Evolutionary conservation across 2,113 vertebrate species (phyloP).

Genomic region (Pollachius pollachius): DNA sequence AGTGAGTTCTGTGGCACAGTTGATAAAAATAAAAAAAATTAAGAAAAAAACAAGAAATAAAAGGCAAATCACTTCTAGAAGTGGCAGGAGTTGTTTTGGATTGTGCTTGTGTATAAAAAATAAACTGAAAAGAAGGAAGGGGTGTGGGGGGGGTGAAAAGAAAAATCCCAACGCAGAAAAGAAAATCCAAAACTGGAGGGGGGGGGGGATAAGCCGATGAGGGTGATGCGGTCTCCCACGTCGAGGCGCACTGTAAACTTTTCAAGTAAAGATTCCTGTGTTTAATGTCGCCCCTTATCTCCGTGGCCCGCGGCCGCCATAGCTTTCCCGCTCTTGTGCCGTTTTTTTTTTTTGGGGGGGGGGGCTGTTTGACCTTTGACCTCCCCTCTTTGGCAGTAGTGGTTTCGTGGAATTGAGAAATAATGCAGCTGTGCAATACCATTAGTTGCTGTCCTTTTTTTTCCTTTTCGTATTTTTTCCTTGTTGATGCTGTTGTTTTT

Average conservation of each 20-base stretch:
- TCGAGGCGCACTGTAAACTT: conserved; percentile 75
- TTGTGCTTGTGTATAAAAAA: conserved; percentile 69
- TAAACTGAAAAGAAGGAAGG: conserved; percentile 10
- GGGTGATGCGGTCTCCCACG: conserved; percentile 59
- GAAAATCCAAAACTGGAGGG: conserved; percentile 46
- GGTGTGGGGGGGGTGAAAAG: too few species aligned
- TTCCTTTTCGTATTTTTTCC: too few species aligned
- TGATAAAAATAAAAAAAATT: conserved; percentile 38
- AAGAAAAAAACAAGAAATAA: conserved; percentile 30
- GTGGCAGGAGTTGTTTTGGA: conserved; percentile 70
- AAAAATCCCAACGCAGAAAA: conserved; percentile 14
- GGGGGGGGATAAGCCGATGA: conserved; percentile 32
- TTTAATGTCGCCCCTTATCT: conserved; percentile 51
- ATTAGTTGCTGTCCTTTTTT: conserved; percentile 55
- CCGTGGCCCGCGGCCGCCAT: conserved; percentile 60
- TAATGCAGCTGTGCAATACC: conserved; percentile 74
- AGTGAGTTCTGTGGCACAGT: conserved; percentile 77
- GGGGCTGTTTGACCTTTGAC: neutral
- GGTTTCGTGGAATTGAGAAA: conserved; percentile 81
- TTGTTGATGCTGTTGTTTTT: too few species aligned
- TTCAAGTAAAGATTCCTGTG: conserved; percentile 72
- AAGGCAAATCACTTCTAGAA: conserved; percentile 82
- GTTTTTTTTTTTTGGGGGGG: neutral
- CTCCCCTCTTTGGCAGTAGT: conserved; percentile 91
- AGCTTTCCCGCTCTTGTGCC: conserved; percentile 50